A percentile compares a stretch with the other conserved stretches of the same genome.
Conservation (phyloP, 2,888 invertebrate genomes). For the Callinectes sapidus region DNA sequence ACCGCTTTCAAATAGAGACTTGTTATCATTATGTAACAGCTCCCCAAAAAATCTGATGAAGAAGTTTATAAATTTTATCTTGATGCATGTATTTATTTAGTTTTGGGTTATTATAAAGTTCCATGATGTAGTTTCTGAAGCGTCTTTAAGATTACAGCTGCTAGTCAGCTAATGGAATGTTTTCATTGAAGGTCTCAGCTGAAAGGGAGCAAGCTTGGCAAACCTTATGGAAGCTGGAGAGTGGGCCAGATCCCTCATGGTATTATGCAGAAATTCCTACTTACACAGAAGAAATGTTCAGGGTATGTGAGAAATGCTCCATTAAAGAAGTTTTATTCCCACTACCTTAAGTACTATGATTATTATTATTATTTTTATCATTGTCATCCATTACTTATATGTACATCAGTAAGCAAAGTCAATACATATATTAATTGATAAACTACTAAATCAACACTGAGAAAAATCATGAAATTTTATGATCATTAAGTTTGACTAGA, state of each 20-base stretch:
- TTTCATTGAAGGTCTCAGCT: constrained; percentile 33
- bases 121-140: neutral
- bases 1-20: too few species aligned
- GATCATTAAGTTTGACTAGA: neutral
- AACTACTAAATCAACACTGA: too few species aligned
- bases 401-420: too few species aligned
- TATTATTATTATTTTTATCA: neutral
- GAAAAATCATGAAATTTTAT: neutral
- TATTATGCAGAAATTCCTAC: constrained; percentile 41
- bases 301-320: constrained; percentile 27
- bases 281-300: constrained; percentile 8
- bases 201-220: constrained; percentile 43
- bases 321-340: neutral
- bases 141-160: neutral
- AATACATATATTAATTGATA: too few species aligned
- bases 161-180: neutral
- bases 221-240: constrained; percentile 50
- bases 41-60: too few species aligned
- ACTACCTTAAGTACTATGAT: neutral
- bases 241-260: constrained; percentile 46
- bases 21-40: too few species aligned
- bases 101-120: neutral
- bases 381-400: neutral
- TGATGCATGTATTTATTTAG: neutral
- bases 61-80: neutral